These are phyloP conservation scores for Heliconius melpomene DNA, from an alignment of 1,140 invertebrate species.

Conservation along the genomic window DNA sequence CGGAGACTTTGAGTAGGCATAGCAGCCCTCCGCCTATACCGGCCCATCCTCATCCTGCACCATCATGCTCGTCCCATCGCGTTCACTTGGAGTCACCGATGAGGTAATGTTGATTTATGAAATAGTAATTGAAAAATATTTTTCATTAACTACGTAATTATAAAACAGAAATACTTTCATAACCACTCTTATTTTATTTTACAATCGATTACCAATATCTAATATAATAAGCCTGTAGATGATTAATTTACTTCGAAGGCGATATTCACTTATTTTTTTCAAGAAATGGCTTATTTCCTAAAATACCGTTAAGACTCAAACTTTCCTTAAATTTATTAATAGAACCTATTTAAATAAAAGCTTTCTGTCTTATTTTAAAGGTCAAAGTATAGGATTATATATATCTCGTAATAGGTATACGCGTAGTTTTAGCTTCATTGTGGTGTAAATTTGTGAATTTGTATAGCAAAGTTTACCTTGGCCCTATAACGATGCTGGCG, in stretches of 20 bases:
- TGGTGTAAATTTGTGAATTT: slow-evolving; percentile 7
- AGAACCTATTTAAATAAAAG: too few relatives aligned
- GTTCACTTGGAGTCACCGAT: slow-evolving; percentile 77
- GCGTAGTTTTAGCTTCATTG: neutral
- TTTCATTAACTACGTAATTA: too few relatives aligned
- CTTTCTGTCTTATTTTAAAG: neutral
- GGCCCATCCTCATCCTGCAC: slow-evolving; percentile 71
- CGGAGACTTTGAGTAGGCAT: slow-evolving; percentile 83
- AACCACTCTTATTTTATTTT: neutral
- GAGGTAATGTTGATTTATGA: slow-evolving; percentile 49
- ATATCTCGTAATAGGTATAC: neutral
- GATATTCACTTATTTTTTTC: neutral
- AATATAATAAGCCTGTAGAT: too few relatives aligned
- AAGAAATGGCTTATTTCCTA: neutral
- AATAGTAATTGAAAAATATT: too few relatives aligned
- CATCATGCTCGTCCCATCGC: slow-evolving; percentile 76
- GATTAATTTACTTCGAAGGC: too few relatives aligned
- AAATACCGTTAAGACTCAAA: neutral
- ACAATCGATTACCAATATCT: neutral
- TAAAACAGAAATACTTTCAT: neutral
- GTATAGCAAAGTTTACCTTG: slow-evolving; percentile 1
- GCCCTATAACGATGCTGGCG: slow-evolving; percentile 4
- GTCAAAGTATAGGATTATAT: neutral
- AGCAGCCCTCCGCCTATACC: slow-evolving; percentile 76
- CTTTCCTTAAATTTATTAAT: too few relatives aligned